These are phyloP conservation scores for Yasuhikotakia modesta DNA, from an alignment of 2,797 vertebrate species.

Conservation along the genomic window DNA sequence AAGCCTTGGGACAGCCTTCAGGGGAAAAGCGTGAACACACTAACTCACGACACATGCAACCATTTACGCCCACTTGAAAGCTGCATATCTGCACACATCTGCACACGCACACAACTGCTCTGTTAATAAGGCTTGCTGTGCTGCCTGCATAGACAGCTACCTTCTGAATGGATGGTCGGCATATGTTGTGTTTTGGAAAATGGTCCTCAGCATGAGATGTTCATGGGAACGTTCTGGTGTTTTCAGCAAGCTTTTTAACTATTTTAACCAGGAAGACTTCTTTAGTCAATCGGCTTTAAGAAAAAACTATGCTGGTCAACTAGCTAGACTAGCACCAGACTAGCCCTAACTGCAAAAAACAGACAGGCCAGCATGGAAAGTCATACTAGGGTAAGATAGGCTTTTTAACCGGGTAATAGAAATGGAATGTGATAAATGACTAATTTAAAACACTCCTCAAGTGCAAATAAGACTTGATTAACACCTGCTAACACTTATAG, in stretches of 20 bases:
- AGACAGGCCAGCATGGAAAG: background rate
- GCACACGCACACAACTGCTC: slow-evolving; percentile 2
- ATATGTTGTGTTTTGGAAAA: too few relatives aligned
- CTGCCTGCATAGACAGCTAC: background rate
- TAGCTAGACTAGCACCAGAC: too few relatives aligned
- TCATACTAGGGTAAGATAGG: background rate
- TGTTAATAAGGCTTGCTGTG: background rate
- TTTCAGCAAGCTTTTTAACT: too few relatives aligned
- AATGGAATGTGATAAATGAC: background rate
- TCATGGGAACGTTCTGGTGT: too few relatives aligned
- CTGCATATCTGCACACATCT: slow-evolving; percentile 17
- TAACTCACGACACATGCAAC: slow-evolving; percentile 46
- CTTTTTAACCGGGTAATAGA: background rate
- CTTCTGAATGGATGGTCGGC: background rate
- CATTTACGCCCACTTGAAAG: slow-evolving; percentile 10
- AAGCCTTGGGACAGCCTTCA: slow-evolving; percentile 80
- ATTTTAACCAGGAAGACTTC: too few relatives aligned
- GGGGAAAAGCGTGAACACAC: slow-evolving; percentile 52
- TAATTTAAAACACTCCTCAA: slow-evolving; percentile 16
- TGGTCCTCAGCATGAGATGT: too few relatives aligned
- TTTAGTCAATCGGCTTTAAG: too few relatives aligned
- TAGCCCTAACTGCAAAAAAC: too few relatives aligned
- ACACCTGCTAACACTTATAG: slow-evolving; percentile 10
- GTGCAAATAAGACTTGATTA: slow-evolving; percentile 1
- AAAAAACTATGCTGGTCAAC: too few relatives aligned